A percentile compares a stretch with the other conserved stretches of the same genome.
Conservation (phyloP, 2,113 vertebrate genomes). For the Elgaria multicarinata region DNA sequence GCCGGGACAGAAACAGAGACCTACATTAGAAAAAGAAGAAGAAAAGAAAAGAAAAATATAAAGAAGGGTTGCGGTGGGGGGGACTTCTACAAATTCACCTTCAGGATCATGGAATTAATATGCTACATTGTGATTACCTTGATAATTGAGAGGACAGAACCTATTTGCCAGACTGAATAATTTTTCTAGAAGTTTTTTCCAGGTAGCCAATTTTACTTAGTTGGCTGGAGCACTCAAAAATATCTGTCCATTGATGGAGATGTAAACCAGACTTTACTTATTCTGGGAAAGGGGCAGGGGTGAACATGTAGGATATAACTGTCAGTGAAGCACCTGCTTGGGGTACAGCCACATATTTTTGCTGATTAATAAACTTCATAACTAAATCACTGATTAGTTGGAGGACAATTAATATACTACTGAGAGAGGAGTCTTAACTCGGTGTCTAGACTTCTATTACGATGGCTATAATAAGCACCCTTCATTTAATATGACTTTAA, state of each 20-base stretch:
- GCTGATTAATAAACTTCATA: neutral
- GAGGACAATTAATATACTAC: conserved; percentile 40
- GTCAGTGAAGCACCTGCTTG: conserved; percentile 38
- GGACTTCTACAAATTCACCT: neutral
- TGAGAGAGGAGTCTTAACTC: conserved; percentile 34
- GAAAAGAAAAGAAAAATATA: conserved; percentile 18
- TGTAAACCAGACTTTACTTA: conserved; percentile 36
- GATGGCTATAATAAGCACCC: conserved; percentile 21
- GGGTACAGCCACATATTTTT: conserved; percentile 17
- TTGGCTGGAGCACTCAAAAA: conserved; percentile 13
- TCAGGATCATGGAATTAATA: conserved; percentile 24
- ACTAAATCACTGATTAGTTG: conserved; percentile 17
- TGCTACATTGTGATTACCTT: conserved; percentile 22
- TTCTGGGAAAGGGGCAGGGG: neutral
- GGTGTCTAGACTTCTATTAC: conserved; percentile 50
- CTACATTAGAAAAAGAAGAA: conserved; percentile 33
- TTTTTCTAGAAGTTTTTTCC: conserved; percentile 24
- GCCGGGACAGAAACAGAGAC: conserved; percentile 48
- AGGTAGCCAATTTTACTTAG: conserved; percentile 28
- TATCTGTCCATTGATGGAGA: conserved; percentile 13
- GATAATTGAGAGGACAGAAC: conserved; percentile 49
- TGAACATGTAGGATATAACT: neutral
- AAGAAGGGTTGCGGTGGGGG: neutral
- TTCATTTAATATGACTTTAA: neutral
- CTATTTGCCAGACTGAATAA: conserved; percentile 28